Evolutionary conservation across 2,797 vertebrate genomes (phyloP).

Genomic region (Amphiprion clarkii): DNA sequence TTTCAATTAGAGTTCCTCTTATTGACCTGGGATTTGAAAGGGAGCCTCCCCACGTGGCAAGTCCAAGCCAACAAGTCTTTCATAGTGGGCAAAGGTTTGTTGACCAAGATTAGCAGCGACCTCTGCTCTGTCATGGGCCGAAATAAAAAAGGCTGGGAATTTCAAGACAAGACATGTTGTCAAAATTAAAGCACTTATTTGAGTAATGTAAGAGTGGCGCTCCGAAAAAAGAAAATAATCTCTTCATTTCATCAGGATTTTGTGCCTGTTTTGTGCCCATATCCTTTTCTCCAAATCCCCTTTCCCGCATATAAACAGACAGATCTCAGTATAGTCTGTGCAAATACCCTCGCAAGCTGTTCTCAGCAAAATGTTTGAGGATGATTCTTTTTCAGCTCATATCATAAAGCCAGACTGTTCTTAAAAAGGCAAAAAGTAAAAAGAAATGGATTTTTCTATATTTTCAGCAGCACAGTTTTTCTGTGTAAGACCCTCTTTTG

Average conservation of each 20-base stretch:
- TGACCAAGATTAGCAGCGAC: conserved; percentile 57
- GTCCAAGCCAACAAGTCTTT: conserved; percentile 53
- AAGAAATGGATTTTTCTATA: background rate
- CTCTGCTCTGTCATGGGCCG: conserved; percentile 20
- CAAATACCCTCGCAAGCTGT: conserved; percentile 22
- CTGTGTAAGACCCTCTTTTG: background rate
- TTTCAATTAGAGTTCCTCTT: conserved; percentile 73
- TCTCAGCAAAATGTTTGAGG: conserved; percentile 35
- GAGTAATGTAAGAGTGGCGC: conserved; percentile 4
- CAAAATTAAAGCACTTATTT: background rate
- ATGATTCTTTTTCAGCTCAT: conserved; percentile 3
- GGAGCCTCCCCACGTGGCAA: conserved; percentile 37
- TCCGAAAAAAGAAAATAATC: background rate
- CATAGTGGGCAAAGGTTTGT: conserved; percentile 47
- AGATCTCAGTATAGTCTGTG: conserved; percentile 16
- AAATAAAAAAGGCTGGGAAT: conserved; percentile 15
- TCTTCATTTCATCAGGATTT: conserved; percentile 29
- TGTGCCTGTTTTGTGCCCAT: background rate
- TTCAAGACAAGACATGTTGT: background rate
- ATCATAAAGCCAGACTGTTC: background rate
- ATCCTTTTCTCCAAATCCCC: conserved; percentile 27
- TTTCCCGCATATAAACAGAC: conserved; percentile 22
- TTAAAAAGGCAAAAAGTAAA: background rate
- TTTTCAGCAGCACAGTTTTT: background rate
- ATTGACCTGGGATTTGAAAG: conserved; percentile 69